phyloP scores from a whole-genome alignment of 1,140 invertebrate species.

The Trachymyrmex septentrionalis region DNA sequence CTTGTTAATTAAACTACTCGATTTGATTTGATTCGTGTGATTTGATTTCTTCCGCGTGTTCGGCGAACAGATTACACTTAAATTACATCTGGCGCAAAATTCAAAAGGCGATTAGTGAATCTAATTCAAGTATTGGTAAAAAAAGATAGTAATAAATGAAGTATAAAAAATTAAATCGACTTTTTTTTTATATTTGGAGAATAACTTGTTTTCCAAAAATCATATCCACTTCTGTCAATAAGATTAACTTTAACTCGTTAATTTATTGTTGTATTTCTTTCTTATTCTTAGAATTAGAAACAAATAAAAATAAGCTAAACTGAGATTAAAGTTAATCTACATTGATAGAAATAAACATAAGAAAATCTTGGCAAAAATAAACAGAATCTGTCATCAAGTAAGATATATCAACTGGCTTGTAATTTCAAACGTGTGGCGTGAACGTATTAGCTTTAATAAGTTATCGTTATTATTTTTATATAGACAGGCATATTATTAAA shows the following conservation, averaged over 20 bases:
- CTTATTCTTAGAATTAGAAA: too few species aligned
- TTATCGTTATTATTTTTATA: background rate
- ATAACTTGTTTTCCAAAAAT: background rate
- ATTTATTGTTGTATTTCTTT: too few species aligned
- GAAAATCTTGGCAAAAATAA: conserved; percentile 1
- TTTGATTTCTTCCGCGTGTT: background rate
- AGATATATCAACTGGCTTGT: background rate
- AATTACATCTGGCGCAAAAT: background rate
- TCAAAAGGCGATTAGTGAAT: background rate
- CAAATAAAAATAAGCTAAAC: too few species aligned
- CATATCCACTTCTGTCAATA: too few species aligned
- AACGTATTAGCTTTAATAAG: background rate
- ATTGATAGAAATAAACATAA: background rate
- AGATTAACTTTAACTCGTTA: too few species aligned
- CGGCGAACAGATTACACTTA: background rate
- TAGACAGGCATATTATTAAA: background rate
- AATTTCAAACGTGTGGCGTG: background rate
- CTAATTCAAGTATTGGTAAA: background rate
- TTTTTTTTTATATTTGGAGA: background rate
- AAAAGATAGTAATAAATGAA: background rate
- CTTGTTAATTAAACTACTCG: background rate
- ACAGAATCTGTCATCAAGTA: background rate
- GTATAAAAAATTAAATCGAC: background rate
- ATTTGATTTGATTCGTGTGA: background rate
- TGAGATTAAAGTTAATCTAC: too few species aligned